Base-by-base conservation (phyloP, 1,140 invertebrate species). In the Chelonus insularis region DNA sequence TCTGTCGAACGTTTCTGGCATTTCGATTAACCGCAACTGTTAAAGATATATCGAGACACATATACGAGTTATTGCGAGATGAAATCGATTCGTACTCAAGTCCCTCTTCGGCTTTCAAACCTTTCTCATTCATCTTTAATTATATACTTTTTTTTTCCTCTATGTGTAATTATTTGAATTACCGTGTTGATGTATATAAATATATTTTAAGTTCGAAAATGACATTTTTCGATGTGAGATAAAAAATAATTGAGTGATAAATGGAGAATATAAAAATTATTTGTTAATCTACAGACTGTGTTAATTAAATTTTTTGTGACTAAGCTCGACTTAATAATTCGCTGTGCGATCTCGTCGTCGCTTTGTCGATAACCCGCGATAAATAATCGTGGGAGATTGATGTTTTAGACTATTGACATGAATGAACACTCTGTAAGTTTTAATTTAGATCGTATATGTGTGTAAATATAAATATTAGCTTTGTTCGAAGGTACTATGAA, bases 281-380 rank as follows among this genome's bases (percentile, higher is more conserved):
- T 57, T 43, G 37, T 57, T 43, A 45, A 57, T 56, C 25, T 21
- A 57, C 41, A 29, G 55, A 57, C 55, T 57, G 55, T 57, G 55
- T 57, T 57, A 57, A 43, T n/a, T n/a, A n/a, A n/a, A n/a, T 41
- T 41, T 25, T 39, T 41, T 43, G 55, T 45, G 55, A 57, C 55
- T 14, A 43, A 57, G 55, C 55, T 56, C 55, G 55, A 57, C 55
- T 36, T n/a, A 56, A 16, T 43, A 18, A 43, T 45, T 57, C 55
- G 55, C 55, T 57, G 55, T 57, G 55, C 55, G 55, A 57, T 57
- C 50, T 52, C 55, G 55, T 52, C 50, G 50, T 57, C 55, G 55
- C 55, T 57, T 57, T 41, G 55, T 57, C 55, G 23, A 29, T 29
- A 29, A 7, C 7, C 25, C 25, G 25, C 7, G 25, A n/a, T n/a